These are phyloP conservation scores for Artemisiospiza belli DNA, from an alignment of 2,113 vertebrate species.

Conservation along the genomic window DNA sequence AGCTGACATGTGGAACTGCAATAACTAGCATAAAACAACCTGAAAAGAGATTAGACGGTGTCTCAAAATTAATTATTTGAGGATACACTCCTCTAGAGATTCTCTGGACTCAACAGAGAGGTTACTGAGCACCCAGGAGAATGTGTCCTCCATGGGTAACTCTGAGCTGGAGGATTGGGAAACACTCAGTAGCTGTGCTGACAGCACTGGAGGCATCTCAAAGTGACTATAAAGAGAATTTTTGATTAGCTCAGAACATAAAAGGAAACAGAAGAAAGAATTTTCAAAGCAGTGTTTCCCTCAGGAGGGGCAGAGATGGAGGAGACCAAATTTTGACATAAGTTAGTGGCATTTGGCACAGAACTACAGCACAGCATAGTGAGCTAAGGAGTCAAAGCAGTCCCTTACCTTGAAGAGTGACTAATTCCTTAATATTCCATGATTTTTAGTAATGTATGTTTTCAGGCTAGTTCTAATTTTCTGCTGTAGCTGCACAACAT, in stretches of 20 bases:
- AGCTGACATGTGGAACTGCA: background rate
- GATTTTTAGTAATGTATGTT: background rate
- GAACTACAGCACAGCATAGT: background rate
- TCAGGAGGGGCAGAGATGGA: background rate
- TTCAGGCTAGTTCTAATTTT: background rate
- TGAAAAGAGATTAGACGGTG: background rate
- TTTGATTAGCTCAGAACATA: background rate
- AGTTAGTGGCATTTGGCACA: background rate
- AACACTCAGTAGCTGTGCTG: background rate
- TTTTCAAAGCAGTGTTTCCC: background rate
- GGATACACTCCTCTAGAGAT: background rate
- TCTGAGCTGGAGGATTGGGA: background rate
- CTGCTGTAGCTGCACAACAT: background rate
- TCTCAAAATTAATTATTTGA: background rate
- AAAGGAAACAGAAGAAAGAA: background rate
- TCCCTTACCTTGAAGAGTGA: background rate
- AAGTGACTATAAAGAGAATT: background rate
- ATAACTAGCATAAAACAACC: background rate
- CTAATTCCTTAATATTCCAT: background rate
- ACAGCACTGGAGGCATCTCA: background rate
- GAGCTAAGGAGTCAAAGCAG: background rate
- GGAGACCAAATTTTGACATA: background rate
- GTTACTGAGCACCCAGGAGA: background rate
- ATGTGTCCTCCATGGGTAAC: fast-evolving
- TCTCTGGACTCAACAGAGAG: background rate